Conservation (phyloP, 2,888 invertebrate genomes). For the Aproaerema taeniolella region DNA sequence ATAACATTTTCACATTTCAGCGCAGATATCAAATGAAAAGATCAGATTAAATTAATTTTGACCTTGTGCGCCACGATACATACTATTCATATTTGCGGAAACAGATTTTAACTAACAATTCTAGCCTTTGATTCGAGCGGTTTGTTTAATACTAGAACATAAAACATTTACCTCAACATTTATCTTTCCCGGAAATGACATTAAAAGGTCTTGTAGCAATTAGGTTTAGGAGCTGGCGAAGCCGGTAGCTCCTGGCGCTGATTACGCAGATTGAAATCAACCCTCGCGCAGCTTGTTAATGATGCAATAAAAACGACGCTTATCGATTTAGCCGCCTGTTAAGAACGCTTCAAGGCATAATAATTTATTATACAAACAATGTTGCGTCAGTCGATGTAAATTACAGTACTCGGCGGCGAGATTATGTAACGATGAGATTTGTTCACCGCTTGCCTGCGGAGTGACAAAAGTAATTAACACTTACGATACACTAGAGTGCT, state of each 20-base stretch:
- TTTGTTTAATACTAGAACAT: too few species aligned
- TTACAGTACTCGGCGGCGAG: slow-evolving; percentile 54
- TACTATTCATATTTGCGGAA: too few species aligned
- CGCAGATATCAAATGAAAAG: slow-evolving; percentile 12
- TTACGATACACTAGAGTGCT: slow-evolving; percentile 63
- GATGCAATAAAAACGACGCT: slow-evolving; percentile 72
- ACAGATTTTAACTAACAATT: too few species aligned
- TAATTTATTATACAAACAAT: slow-evolving; percentile 70
- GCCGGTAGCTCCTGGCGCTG: slow-evolving; percentile 50
- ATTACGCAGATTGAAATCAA: slow-evolving; percentile 71
- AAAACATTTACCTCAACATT: too few species aligned
- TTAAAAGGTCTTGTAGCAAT: too few species aligned
- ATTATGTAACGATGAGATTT: slow-evolving; percentile 64
- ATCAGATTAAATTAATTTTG: slow-evolving; percentile 16
- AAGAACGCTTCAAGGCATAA: slow-evolving; percentile 63
- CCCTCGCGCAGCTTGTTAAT: slow-evolving; percentile 65
- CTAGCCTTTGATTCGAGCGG: too few species aligned
- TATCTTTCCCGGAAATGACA: too few species aligned
- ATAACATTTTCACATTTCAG: slow-evolving; percentile 29
- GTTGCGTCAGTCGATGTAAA: slow-evolving; percentile 61
- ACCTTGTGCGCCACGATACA: too few species aligned
- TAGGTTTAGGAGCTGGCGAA: slow-evolving; percentile 29
- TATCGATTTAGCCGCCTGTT: slow-evolving; percentile 68
- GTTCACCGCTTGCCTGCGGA: slow-evolving; percentile 59
- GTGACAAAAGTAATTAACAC: slow-evolving; percentile 74